phyloP scores from a whole-genome alignment of 2,113 vertebrate genomes.

The Passer domesticus region DNA sequence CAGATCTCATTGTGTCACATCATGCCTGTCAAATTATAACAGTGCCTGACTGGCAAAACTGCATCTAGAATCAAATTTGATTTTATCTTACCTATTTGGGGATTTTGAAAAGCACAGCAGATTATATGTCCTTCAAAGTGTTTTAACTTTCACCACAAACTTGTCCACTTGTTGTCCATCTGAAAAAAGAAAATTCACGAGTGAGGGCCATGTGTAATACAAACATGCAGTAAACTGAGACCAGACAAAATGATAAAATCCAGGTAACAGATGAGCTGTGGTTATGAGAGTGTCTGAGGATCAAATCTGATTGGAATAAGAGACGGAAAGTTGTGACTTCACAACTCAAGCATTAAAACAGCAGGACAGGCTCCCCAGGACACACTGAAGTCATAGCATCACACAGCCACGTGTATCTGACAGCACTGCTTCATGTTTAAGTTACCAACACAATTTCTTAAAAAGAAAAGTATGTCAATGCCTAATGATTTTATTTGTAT shows the following conservation, averaged over 20 bases:
- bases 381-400: not conserved
- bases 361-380: not conserved
- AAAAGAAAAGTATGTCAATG: not conserved
- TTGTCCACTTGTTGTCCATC: not conserved
- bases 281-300: not conserved
- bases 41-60: slow-evolving; percentile 13
- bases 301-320: not conserved
- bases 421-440: not conserved
- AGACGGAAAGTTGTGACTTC: not conserved
- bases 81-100: slow-evolving; percentile 23
- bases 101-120: slow-evolving; percentile 68
- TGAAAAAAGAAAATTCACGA: not conserved
- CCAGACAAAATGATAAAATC: not conserved
- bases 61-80: slow-evolving; percentile 41
- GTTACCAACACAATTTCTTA: not conserved
- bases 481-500: not conserved
- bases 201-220: not conserved
- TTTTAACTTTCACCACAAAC: not conserved
- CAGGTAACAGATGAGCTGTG: not conserved
- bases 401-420: not conserved
- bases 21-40: not conserved
- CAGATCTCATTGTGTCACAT: not conserved
- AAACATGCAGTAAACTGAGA: not conserved
- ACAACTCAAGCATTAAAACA: not conserved
- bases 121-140: slow-evolving; percentile 31